These are phyloP conservation scores for Tigriopus californicus DNA, from an alignment of 2,888 invertebrate species.

Conservation along the genomic window DNA sequence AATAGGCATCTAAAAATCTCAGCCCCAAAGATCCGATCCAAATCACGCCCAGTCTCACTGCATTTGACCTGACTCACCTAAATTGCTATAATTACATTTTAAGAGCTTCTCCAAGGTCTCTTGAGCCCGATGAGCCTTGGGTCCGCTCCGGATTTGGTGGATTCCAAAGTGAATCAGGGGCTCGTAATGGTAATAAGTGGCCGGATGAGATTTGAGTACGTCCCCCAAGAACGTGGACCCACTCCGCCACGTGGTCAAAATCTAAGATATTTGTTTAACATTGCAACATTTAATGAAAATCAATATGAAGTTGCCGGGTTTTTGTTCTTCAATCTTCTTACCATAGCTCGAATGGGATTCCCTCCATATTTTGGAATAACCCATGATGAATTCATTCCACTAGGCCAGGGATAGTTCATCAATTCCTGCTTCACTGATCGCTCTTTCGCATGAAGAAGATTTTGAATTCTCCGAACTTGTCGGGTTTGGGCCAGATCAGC, in stretches of 20 bases:
- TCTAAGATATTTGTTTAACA: neutral
- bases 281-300: neutral
- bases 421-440: neutral
- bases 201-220: conserved; percentile 60
- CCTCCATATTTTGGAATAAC: conserved; percentile 48
- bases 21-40: neutral
- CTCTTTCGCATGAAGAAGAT: too few species aligned
- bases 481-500: too few species aligned
- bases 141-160: conserved; percentile 54
- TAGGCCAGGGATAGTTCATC: neutral
- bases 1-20: conserved; percentile 39
- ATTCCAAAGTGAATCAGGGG: conserved; percentile 65
- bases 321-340: conserved; percentile 24
- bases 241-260: conserved; percentile 68
- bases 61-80: conserved; percentile 31
- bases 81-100: conserved; percentile 50
- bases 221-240: conserved; percentile 79
- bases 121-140: conserved; percentile 45
- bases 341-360: conserved; percentile 49
- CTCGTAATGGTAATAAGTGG: conserved; percentile 75
- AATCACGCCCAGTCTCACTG: neutral
- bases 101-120: conserved; percentile 48
- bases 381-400: too few species aligned
- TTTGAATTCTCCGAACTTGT: too few species aligned
- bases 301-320: too few species aligned